Conservation (phyloP, 2,797 vertebrate genomes). For the Sebastes miniatus region DNA sequence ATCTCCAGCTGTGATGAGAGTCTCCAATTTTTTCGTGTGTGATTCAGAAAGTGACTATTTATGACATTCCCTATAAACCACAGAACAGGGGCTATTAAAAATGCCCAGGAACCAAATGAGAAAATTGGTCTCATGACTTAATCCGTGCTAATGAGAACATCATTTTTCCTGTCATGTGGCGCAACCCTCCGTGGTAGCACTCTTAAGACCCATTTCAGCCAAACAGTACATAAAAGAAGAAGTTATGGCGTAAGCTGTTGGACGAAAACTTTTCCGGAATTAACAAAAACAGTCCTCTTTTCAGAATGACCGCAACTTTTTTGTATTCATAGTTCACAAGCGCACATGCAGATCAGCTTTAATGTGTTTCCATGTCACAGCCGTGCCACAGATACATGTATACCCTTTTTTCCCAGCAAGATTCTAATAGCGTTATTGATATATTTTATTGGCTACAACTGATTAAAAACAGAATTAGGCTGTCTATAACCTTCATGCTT, state of each 20-base stretch:
- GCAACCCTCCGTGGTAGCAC: constrained; percentile 13
- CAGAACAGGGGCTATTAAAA: constrained; percentile 56
- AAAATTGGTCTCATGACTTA: constrained; percentile 62
- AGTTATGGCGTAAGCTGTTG: background rate
- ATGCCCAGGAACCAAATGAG: constrained; percentile 47
- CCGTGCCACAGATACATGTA: background rate
- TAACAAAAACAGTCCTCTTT: constrained; percentile 3
- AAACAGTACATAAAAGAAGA: constrained; percentile 42
- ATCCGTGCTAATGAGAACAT: constrained; percentile 63
- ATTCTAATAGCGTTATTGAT: constrained; percentile 11
- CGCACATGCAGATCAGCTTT: background rate
- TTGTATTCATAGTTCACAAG: background rate
- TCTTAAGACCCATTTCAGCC: constrained; percentile 42
- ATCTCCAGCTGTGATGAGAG: constrained; percentile 51
- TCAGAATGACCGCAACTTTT: constrained; percentile 17
- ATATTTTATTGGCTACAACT: constrained; percentile 1
- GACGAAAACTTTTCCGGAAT: constrained; percentile 24
- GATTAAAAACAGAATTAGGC: constrained; percentile 8
- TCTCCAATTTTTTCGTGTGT: constrained; percentile 31
- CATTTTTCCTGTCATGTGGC: constrained; percentile 50
- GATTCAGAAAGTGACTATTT: constrained; percentile 61
- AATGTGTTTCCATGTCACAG: constrained; percentile 14
- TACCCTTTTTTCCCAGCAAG: background rate
- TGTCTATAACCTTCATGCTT: background rate
- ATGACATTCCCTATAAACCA: constrained; percentile 57